Conservation (phyloP, 2,797 vertebrate species). For the Hoplostethus atlanticus region DNA sequence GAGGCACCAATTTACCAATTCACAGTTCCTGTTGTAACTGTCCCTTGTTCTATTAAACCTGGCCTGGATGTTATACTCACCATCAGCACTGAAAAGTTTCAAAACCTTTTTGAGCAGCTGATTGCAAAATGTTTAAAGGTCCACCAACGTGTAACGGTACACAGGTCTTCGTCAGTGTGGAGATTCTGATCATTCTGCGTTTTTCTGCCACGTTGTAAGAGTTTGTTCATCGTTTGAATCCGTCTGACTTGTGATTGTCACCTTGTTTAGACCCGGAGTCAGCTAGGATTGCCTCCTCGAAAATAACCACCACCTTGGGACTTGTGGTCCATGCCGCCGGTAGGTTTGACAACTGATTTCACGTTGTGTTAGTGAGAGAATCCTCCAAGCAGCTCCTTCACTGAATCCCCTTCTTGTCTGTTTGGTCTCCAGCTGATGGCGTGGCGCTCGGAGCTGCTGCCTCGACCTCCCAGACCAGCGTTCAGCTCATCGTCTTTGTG, state of each 20-base stretch:
- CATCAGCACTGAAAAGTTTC: not conserved
- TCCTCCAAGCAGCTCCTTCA: not conserved
- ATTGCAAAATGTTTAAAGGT: not conserved
- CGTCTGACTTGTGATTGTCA: constrained; percentile 7
- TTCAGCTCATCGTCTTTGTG: constrained; percentile 99
- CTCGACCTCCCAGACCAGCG: constrained; percentile 97
- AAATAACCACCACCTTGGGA: constrained; percentile 97
- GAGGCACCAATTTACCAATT: too few species aligned
- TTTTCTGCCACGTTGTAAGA: not conserved
- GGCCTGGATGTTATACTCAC: too few species aligned
- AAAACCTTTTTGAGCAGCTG: constrained; percentile 5
- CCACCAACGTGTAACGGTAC: not conserved
- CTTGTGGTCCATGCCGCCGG: constrained; percentile 98
- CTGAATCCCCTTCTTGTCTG: not conserved
- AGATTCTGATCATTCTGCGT: not conserved
- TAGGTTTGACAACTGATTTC: constrained; percentile 51
- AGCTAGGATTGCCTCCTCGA: constrained; percentile 90
- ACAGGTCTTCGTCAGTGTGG: not conserved
- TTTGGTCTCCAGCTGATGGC: constrained; percentile 89
- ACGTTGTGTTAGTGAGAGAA: not conserved
- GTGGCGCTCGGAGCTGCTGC: constrained; percentile 97
- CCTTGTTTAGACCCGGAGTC: constrained; percentile 91
- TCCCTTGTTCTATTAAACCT: too few species aligned
- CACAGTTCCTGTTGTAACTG: too few species aligned
- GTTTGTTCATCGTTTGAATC: too few species aligned